Evolutionary conservation across 2,113 vertebrate species (phyloP), one percentile per base, ranked within the genome.

Genomic region (Riparia riparia): DNA sequence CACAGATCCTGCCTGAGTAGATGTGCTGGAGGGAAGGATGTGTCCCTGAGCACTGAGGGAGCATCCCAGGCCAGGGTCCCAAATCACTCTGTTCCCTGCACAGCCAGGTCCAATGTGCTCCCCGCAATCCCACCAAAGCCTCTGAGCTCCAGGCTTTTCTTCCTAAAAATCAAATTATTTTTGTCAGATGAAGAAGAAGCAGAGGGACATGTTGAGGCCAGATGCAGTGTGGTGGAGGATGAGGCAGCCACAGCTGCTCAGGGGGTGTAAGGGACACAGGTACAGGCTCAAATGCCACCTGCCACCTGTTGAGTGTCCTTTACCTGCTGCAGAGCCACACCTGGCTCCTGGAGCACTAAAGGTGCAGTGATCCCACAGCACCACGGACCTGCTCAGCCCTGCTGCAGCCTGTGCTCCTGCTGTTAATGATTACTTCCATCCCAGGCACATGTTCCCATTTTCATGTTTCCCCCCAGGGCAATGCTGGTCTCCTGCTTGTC

Each of bases 391-490:
- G 68, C 71, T 78, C 34, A 25, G 64, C 66, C 80, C 86, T 91
- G 93, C 92, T 94, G 84, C 68, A 77, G 54, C 86, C 91, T 22
- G 45, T 60, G 80, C 71, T 76, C 16, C 50, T 60, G 39, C 78
- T 4, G 2, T 82, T 88, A 95, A 94, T 91, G 74, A 91, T 94
- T 93, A 44, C 26, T 25, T 41, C 78, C 68, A 79, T n/a, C 45
- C 25, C 64, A 64, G 60, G 51, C 63, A 89, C 68, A 10, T 49
- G 86, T 54, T 51, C 54, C 44, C 37, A 0, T 76, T 69, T 50
- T 9, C 21, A 4, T 6, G 17, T 16, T 91, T 10, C 32, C 39
- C 64, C 44, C 15, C 19, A 2, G 54, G 87, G 88, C 45, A 65
- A 0, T 64, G 50, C 82, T 56, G 45, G 8, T 41, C 78, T 89